Conservation (phyloP, 2,888 invertebrate genomes). For the Cenopis cana region DNA sequence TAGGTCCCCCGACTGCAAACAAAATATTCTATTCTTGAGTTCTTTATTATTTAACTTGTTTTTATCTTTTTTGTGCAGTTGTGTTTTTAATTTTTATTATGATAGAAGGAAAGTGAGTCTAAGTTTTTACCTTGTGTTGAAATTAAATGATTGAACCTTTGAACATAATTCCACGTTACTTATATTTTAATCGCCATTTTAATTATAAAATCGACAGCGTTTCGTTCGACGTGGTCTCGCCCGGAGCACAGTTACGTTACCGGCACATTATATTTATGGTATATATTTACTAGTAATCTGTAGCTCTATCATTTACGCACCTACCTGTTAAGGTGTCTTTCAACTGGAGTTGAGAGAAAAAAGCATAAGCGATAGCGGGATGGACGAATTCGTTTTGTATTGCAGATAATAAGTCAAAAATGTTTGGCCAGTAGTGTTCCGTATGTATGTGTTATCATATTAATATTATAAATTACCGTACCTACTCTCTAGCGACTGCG, state of each 20-base stretch:
- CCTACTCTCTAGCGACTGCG: too few species aligned
- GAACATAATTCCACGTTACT: conserved; percentile 6
- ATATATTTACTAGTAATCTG: conserved; percentile 40
- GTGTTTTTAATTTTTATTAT: too few species aligned
- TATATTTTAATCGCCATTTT: conserved; percentile 20
- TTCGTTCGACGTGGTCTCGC: conserved; percentile 30
- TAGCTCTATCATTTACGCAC: conserved; percentile 39
- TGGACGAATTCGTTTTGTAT: neutral
- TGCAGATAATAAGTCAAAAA: neutral
- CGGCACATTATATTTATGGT: conserved; percentile 34
- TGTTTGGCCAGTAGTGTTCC: too few species aligned
- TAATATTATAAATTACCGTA: too few species aligned
- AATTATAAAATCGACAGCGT: conserved; percentile 38
- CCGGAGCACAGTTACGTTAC: conserved; percentile 27
- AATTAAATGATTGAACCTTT: neutral
- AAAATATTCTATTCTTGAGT: too few species aligned
- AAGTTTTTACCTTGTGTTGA: too few species aligned
- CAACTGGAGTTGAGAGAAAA: conserved; percentile 1
- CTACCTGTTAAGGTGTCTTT: conserved; percentile 40
- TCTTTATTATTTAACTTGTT: too few species aligned
- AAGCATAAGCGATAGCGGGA: conserved; percentile 23
- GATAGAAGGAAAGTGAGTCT: too few species aligned
- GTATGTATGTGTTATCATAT: too few species aligned
- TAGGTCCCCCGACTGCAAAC: too few species aligned
- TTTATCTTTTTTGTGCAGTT: too few species aligned